Conservation (phyloP, 2,888 invertebrate species). For the Biston betularia region DNA sequence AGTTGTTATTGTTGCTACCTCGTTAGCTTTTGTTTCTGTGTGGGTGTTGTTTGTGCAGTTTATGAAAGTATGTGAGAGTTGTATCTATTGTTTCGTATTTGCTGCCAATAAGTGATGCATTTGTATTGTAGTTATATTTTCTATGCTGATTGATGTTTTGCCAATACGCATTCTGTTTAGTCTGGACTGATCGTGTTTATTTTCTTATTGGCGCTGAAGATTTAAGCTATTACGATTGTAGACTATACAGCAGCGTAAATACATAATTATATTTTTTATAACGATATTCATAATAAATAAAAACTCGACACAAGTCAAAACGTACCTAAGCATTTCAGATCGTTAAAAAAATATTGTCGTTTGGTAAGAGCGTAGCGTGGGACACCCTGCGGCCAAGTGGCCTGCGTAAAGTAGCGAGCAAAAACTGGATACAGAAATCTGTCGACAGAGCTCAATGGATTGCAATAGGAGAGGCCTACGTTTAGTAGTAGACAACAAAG, state of each 20-base stretch:
- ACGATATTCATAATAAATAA: neutral
- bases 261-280: neutral
- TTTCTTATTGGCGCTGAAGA: slow-evolving; percentile 11
- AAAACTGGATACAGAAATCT: no score
- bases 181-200: slow-evolving; percentile 17
- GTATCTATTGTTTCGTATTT: slow-evolving; percentile 19
- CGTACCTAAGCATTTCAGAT: no score
- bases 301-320: no score
- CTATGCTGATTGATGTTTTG: slow-evolving; percentile 22
- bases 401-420: no score
- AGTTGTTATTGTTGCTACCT: neutral
- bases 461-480: no score
- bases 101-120: slow-evolving; percentile 27
- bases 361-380: no score
- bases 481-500: no score
- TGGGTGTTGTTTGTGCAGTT: slow-evolving; percentile 12
- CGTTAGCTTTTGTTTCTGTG: neutral
- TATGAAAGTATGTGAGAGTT: neutral
- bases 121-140: slow-evolving; percentile 16
- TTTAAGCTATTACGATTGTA: neutral
- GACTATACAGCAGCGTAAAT: neutral
- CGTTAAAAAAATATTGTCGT: no score
- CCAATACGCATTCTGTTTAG: slow-evolving; percentile 27
- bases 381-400: no score
- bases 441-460: no score